A percentile compares a stretch with the other conserved stretches of the same genome.
Conservation (phyloP, 2,113 vertebrate species). For the Chroicocephalus ridibundus region DNA sequence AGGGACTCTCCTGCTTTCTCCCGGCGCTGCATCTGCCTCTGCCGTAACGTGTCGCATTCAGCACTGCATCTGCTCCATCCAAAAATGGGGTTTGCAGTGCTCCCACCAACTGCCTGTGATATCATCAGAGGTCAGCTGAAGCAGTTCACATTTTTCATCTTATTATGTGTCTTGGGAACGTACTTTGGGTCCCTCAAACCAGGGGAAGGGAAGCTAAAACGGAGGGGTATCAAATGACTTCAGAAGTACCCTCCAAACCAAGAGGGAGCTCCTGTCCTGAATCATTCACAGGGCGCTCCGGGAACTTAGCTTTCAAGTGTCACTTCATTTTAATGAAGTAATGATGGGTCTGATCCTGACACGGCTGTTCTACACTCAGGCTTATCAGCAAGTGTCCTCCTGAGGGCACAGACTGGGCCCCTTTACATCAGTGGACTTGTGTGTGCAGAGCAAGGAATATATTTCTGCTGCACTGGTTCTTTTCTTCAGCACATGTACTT, state of each 20-base stretch:
- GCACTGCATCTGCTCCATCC: not conserved
- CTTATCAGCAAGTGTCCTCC: not conserved
- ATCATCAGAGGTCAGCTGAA: not conserved
- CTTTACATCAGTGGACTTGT: not conserved
- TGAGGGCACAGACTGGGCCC: not conserved
- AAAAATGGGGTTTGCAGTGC: not conserved
- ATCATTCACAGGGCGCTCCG: not conserved
- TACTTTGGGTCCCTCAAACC: not conserved
- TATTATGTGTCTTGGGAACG: not conserved
- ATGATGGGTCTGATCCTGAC: not conserved
- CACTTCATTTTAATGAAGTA: slow-evolving; percentile 19
- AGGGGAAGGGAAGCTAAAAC: not conserved
- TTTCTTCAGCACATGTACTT: not conserved
- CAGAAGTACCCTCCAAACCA: not conserved
- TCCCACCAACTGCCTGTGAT: not conserved
- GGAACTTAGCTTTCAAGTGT: slow-evolving; percentile 1
- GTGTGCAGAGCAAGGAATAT: not conserved
- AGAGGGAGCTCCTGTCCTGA: not conserved
- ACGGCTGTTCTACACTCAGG: not conserved
- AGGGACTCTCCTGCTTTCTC: not conserved
- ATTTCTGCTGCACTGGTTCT: not conserved
- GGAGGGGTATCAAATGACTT: not conserved
- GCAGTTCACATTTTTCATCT: not conserved
- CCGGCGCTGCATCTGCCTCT: not conserved
- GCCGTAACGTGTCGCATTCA: not conserved